Conservation (phyloP, 2,113 vertebrate genomes). For the Cyanoramphus novaezelandiae region DNA sequence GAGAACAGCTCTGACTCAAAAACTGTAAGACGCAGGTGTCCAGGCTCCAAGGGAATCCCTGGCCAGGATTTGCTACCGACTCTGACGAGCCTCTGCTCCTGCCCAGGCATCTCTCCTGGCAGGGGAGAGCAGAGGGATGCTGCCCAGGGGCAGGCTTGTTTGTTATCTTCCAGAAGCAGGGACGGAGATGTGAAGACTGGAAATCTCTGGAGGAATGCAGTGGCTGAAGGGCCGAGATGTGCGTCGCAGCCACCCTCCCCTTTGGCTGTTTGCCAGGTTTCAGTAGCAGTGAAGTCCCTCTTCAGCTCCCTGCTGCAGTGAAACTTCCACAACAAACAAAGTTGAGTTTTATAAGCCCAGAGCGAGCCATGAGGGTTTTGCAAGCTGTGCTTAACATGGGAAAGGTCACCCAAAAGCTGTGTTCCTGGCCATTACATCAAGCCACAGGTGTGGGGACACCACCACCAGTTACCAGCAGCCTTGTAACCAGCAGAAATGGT, state of each 20-base stretch:
- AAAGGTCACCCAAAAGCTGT: neutral
- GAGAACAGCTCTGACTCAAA: neutral
- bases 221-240: neutral
- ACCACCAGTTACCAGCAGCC: neutral
- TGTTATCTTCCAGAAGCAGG: neutral
- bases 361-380: neutral
- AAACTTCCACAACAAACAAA: neutral
- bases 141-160: neutral
- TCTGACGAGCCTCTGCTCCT: neutral
- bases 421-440: neutral
- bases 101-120: neutral
- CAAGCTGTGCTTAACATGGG: neutral
- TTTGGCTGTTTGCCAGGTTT: neutral
- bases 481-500: fast-evolving
- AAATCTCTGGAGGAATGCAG: neutral
- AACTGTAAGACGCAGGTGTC: neutral
- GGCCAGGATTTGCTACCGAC: fast-evolving
- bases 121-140: neutral
- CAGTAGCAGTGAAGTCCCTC: neutral
- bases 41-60: neutral
- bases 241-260: neutral
- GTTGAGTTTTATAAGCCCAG: neutral
- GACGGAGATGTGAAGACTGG: neutral
- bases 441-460: neutral
- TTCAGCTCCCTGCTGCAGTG: neutral